Percentiles rank a stretch among this genome's conserved stretches.
phyloP scores from a whole-genome alignment of 2,113 vertebrate species.

The Puma concolor region DNA sequence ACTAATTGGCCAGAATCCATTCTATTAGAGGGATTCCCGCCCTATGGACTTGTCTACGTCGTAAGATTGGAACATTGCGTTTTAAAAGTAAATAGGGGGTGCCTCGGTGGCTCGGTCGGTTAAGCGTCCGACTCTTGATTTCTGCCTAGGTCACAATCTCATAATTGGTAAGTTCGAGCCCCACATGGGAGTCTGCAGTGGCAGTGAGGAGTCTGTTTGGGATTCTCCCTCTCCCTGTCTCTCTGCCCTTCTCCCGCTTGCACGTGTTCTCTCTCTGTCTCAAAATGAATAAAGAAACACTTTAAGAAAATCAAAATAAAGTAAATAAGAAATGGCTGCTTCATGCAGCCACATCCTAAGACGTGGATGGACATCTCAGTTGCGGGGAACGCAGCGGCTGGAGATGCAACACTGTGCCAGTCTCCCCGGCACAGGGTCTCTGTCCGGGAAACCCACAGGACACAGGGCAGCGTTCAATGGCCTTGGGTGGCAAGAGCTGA shows the following conservation, averaged over 20 bases:
- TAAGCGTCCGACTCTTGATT: too few relatives aligned
- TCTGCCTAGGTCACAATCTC: too few relatives aligned
- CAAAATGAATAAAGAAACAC: too few relatives aligned
- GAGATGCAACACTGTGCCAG: not conserved
- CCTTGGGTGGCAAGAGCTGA: not conserved
- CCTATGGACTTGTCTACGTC: not conserved
- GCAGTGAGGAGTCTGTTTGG: too few relatives aligned
- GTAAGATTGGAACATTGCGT: not conserved
- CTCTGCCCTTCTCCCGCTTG: too few relatives aligned
- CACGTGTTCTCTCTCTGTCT: too few relatives aligned
- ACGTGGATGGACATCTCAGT: not conserved
- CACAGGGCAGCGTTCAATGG: not conserved
- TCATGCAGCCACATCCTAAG: not conserved
- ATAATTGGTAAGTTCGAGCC: too few relatives aligned
- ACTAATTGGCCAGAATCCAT: slow-evolving; percentile 19
- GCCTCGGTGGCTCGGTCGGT: too few relatives aligned
- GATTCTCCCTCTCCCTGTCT: too few relatives aligned
- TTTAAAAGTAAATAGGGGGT: not conserved
- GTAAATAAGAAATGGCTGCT: not conserved
- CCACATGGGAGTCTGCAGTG: too few relatives aligned
- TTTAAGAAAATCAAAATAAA: not conserved
- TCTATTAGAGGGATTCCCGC: not conserved
- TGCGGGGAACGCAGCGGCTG: not conserved
- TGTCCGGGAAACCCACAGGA: not conserved
- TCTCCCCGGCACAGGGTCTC: not conserved